Evolutionary conservation across 2,888 invertebrate species (phyloP).

Genomic region (Aspidiotus destructor): DNA sequence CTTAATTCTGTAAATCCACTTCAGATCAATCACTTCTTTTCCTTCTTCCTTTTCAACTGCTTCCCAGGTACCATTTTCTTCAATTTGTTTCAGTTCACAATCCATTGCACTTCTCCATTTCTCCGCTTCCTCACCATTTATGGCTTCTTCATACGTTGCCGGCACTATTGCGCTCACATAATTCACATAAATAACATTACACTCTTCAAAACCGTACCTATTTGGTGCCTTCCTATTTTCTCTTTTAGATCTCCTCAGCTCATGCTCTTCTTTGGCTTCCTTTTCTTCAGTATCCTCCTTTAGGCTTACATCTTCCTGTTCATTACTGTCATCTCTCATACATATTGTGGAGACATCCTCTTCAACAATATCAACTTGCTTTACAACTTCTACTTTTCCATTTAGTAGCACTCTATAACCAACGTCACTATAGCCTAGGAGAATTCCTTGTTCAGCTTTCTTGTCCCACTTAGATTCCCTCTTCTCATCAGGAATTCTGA

Average conservation of each 20-base stretch:
- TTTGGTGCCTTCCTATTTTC: constrained; percentile 33
- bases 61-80: constrained; percentile 17
- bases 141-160: neutral
- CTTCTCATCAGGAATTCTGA: constrained; percentile 38
- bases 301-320: neutral
- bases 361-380: too few relatives aligned
- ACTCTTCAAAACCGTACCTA: constrained; percentile 36
- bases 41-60: constrained; percentile 1
- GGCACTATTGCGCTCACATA: constrained; percentile 37
- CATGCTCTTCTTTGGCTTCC: neutral
- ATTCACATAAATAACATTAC: constrained; percentile 38
- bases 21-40: constrained; percentile 7
- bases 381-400: neutral
- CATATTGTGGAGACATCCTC: neutral
- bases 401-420: constrained; percentile 13
- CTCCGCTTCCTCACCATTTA: neutral
- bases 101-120: constrained; percentile 11
- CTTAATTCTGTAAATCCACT: constrained; percentile 25
- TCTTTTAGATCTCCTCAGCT: constrained; percentile 30
- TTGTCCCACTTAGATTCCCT: constrained; percentile 35
- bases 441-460: constrained; percentile 1
- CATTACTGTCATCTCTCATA: neutral
- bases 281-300: neutral
- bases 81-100: neutral
- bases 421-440: constrained; percentile 7